Conservation (phyloP, 2,113 vertebrate genomes). For the Delphinapterus leucas region DNA sequence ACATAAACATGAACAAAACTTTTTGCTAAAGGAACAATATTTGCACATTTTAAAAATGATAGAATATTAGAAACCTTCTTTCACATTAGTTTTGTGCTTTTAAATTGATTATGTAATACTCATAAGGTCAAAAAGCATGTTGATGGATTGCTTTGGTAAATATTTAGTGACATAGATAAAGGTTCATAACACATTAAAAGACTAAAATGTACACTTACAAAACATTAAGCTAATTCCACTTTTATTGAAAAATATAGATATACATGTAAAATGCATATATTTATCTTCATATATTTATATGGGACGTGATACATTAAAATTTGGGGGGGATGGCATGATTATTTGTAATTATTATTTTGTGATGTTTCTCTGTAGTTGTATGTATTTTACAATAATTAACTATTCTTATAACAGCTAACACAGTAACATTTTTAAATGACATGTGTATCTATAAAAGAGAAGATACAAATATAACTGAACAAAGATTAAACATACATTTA, state of each 20-base stretch:
- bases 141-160: background rate
- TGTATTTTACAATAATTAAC: background rate
- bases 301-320: background rate
- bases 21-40: background rate
- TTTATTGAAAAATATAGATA: background rate
- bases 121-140: background rate
- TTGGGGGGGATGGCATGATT: background rate
- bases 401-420: background rate
- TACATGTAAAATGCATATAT: background rate
- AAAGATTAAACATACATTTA: background rate
- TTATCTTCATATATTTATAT: background rate
- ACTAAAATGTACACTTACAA: background rate
- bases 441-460: background rate
- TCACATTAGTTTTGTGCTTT: background rate
- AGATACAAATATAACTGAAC: background rate
- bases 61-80: background rate
- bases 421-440: background rate
- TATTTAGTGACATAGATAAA: background rate
- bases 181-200: background rate
- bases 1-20: background rate
- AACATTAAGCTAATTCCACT: background rate
- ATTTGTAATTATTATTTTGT: background rate
- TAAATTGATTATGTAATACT: background rate
- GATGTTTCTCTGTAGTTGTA: background rate
- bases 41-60: background rate